Percentiles rank a stretch among this genome's conserved stretches.
phyloP scores from a whole-genome alignment of 2,888 invertebrate species.

The Drosophila ochracea region DNA sequence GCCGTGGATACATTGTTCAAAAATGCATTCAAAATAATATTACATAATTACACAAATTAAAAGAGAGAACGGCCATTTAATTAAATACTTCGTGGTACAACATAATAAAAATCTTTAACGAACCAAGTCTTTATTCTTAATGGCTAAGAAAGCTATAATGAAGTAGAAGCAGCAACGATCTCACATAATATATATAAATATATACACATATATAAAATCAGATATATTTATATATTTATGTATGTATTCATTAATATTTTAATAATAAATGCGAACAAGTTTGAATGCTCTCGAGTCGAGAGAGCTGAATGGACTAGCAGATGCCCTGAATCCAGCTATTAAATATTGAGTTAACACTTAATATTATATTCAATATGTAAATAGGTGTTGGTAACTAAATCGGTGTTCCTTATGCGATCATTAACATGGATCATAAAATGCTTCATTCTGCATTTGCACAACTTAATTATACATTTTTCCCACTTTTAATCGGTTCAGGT shows the following conservation, averaged over 20 bases:
- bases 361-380: background rate
- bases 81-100: slow-evolving; percentile 6
- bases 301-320: background rate
- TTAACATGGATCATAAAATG: background rate
- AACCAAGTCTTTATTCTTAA: background rate
- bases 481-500: background rate
- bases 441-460: background rate
- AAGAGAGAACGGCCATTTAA: slow-evolving; percentile 28
- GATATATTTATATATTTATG: background rate
- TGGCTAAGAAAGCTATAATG: background rate
- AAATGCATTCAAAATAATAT: slow-evolving; percentile 42
- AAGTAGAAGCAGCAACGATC: background rate
- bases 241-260: background rate
- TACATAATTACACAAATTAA: slow-evolving; percentile 68
- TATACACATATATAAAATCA: background rate
- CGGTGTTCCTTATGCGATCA: background rate
- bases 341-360: background rate
- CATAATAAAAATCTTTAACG: slow-evolving; percentile 3
- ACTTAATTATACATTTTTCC: background rate
- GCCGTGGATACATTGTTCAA: slow-evolving; percentile 1
- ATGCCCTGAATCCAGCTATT: background rate
- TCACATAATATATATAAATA: background rate
- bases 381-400: background rate
- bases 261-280: background rate
- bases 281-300: background rate